Base-by-base conservation (phyloP, 1,140 invertebrate species). In the Monomorium pharaonis region DNA sequence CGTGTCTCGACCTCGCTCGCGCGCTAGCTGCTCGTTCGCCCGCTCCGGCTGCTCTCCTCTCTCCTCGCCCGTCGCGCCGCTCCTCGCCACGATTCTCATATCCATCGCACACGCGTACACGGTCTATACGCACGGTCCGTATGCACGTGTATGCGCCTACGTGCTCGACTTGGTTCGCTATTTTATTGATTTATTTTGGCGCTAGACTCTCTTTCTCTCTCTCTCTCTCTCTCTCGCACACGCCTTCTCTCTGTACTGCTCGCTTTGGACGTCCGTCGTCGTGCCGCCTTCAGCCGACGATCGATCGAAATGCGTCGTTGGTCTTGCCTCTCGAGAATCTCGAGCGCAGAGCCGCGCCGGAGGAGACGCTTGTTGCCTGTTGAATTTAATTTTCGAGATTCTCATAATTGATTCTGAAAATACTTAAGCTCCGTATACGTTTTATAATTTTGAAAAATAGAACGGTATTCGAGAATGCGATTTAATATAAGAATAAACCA, bases 1-100 rank as follows among this genome's bases (percentile, higher is more conserved):
- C 88, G 91, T 91, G 92, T 92, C 91, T 92, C 92, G 91, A 93
- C 91, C 91, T 92, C 92, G 92, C 91, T 86, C 86, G 87, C 86
- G 87, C 70, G 62, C 78, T 65, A 65, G 67, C 76, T 85, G 67
- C 76, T 85, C 33, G 51, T 56, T 74, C 65, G 77, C 90, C 89
- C 89, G 91, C 74, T 86, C 16, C 42, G 49, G 54, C 56, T 51
- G 56, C 76, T 33, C 56, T 44, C 63, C 84, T 58, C 72, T 65
- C n/a, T 54, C 58, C 51, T 85, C 33, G 27, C 30, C 58, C 33
- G 21, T 54, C 54, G 33, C 75, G 24, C 47, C 86, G 24, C 33
- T 47, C 60, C 49, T 62, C 47, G 60, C 4, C 78, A 27, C 18
- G n/a, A 51, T 51, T 14, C 33, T 62, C 54, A 24, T 77, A 63